phyloP scores from a whole-genome alignment of 2,797 vertebrate genomes.

The Chrysocyon brachyurus region DNA sequence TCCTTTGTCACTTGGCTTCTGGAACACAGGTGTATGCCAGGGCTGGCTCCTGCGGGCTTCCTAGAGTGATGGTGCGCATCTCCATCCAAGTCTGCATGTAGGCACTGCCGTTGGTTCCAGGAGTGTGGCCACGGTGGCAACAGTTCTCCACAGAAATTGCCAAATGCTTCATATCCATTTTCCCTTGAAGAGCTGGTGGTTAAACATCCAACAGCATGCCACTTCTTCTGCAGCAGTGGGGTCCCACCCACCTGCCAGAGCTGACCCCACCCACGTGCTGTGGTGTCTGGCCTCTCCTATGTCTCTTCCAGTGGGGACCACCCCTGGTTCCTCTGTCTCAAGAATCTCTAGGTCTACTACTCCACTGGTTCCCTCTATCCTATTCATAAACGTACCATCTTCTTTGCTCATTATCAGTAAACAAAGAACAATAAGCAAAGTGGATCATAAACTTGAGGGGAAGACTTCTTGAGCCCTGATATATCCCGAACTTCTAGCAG shows the following conservation, averaged over 20 bases:
- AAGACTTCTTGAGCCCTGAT: rapidly evolving
- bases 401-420: neutral
- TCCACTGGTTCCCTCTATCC: rapidly evolving
- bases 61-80: rapidly evolving
- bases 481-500: rapidly evolving
- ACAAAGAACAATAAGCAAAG: neutral
- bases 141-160: neutral
- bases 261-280: rapidly evolving
- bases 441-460: neutral
- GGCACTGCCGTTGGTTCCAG: neutral
- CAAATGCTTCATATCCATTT: rapidly evolving
- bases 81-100: neutral
- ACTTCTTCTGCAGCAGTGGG: rapidly evolving
- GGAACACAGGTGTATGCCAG: neutral
- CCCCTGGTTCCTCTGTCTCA: too few species aligned
- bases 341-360: neutral
- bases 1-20: neutral
- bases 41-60: rapidly evolving
- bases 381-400: neutral
- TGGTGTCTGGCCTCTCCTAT: neutral
- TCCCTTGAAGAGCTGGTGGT: rapidly evolving
- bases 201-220: rapidly evolving
- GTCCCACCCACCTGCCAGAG: neutral
- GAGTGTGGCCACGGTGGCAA: rapidly evolving
- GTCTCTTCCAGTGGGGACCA: rapidly evolving